phyloP scores from a whole-genome alignment of 2,888 invertebrate species.

The Caenorhabditis sp. region DNA sequence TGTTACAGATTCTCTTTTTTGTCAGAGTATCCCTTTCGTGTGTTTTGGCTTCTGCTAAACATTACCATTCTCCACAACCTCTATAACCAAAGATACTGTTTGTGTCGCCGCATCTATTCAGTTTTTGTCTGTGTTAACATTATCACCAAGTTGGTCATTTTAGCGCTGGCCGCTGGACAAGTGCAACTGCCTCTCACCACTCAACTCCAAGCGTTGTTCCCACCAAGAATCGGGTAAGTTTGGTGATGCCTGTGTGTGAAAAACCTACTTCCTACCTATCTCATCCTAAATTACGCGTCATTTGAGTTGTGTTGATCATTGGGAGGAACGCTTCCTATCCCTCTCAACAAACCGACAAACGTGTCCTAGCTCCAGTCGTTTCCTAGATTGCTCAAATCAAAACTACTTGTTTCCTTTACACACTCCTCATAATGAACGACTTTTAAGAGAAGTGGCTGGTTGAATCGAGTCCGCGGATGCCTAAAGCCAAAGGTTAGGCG shows the following conservation, averaged over 20 bases:
- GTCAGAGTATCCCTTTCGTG: constrained; percentile 24
- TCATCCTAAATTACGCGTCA: constrained; percentile 21
- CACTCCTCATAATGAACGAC: constrained; percentile 36
- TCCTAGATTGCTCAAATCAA: constrained; percentile 23
- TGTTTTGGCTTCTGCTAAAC: constrained; percentile 64
- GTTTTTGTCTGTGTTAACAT: constrained; percentile 62
- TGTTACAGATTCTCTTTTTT: constrained; percentile 13
- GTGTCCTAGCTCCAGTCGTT: constrained; percentile 30
- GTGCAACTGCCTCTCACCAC: constrained; percentile 76
- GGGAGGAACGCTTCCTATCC: constrained; percentile 6
- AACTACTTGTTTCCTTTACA: constrained; percentile 8
- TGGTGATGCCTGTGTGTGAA: constrained; percentile 63
- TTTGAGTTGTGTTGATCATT: constrained; percentile 44
- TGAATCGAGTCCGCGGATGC: constrained; percentile 60
- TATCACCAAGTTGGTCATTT: constrained; percentile 66
- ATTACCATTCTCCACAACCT: constrained; percentile 55
- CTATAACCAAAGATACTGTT: constrained; percentile 49
- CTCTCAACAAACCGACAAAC: constrained; percentile 23
- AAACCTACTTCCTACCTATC: constrained; percentile 41
- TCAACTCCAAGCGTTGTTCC: constrained; percentile 77
- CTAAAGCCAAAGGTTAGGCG: constrained; percentile 64
- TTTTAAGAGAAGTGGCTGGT: constrained; percentile 63
- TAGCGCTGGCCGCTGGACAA: constrained; percentile 75
- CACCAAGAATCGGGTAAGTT: constrained; percentile 73
- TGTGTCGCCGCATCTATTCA: constrained; percentile 52